These are phyloP conservation scores for Corythornis cristatus DNA, from an alignment of 2,113 vertebrate species.

Conservation along the genomic window DNA sequence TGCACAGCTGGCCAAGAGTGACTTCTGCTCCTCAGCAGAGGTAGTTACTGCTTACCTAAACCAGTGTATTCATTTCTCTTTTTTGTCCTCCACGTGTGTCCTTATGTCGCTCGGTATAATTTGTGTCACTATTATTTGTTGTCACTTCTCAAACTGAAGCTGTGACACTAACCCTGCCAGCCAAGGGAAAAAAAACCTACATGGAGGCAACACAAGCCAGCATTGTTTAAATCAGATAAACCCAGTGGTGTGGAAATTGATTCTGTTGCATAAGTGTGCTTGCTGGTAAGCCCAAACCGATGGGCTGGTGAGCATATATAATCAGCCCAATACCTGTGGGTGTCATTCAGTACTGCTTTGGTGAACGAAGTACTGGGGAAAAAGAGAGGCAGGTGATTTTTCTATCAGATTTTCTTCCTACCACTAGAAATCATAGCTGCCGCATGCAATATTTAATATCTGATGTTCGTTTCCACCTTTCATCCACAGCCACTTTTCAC, in stretches of 20 bases:
- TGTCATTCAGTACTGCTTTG: background rate
- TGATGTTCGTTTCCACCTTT: slow-evolving; percentile 22
- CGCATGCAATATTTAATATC: background rate
- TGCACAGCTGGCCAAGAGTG: background rate
- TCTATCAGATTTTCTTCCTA: background rate
- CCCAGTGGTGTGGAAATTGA: slow-evolving; percentile 46
- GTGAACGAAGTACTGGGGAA: background rate
- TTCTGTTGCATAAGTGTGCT: slow-evolving; percentile 54
- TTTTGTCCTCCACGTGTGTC: background rate
- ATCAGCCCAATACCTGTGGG: background rate
- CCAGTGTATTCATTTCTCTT: background rate
- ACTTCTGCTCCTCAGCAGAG: background rate
- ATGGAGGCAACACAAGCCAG: slow-evolving; percentile 40
- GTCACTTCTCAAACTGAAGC: slow-evolving; percentile 44
- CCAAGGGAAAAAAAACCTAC: slow-evolving; percentile 63
- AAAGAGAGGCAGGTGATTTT: background rate
- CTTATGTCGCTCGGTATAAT: background rate
- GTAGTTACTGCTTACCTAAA: background rate
- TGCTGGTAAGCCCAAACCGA: slow-evolving; percentile 31
- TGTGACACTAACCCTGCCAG: slow-evolving; percentile 58
- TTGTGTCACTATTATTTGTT: slow-evolving; percentile 49
- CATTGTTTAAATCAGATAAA: slow-evolving; percentile 67
- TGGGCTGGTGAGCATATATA: slow-evolving; percentile 4
- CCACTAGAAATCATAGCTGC: slow-evolving; percentile 16
- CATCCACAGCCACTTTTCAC: slow-evolving; percentile 30